Percentiles rank a stretch among this genome's conserved stretches.
phyloP scores from a whole-genome alignment of 2,888 invertebrate species.

The Dendrolimus pini region DNA sequence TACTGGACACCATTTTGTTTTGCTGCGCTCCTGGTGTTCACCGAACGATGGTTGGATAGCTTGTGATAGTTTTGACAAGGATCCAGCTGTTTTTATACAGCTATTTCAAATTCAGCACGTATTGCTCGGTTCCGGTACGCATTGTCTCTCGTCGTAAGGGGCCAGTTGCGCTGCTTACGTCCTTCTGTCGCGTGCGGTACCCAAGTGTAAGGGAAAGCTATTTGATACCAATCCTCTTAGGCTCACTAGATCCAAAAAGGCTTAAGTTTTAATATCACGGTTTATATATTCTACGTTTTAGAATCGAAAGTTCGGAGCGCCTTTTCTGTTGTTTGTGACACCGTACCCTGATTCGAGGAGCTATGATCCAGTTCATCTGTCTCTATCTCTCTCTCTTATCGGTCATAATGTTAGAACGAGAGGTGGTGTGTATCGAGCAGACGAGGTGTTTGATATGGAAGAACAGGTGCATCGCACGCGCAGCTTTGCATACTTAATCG shows the following conservation, averaged over 20 bases:
- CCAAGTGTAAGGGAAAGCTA: slow-evolving; percentile 72
- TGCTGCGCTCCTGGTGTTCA: slow-evolving; percentile 49
- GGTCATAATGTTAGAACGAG: slow-evolving; percentile 30
- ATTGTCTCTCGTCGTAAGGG: slow-evolving; percentile 58
- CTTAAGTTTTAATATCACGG: slow-evolving; percentile 39
- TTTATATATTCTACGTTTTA: slow-evolving; percentile 40
- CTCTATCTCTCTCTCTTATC: slow-evolving; percentile 24
- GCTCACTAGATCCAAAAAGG: slow-evolving; percentile 35
- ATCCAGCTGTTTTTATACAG: slow-evolving; percentile 72
- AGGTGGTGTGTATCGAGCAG: slow-evolving; percentile 28
- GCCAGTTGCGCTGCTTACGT: slow-evolving; percentile 44
- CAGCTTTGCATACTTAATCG: slow-evolving; percentile 55
- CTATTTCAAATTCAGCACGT: slow-evolving; percentile 74
- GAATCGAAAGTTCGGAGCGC: slow-evolving; percentile 36
- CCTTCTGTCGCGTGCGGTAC: slow-evolving; percentile 43
- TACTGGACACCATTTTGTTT: slow-evolving; percentile 61
- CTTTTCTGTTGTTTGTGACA: slow-evolving; percentile 75
- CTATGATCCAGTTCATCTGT: slow-evolving; percentile 50
- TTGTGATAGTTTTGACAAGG: slow-evolving; percentile 71
- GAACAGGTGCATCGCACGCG: slow-evolving; percentile 44
- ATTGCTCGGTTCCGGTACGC: slow-evolving; percentile 64
- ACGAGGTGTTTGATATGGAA: slow-evolving; percentile 59
- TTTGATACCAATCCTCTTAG: slow-evolving; percentile 65
- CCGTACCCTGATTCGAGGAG: slow-evolving; percentile 62
- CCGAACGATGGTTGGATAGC: slow-evolving; percentile 56